These are phyloP conservation scores for Zosterops pallidus DNA, from an alignment of 2,113 vertebrate genomes.

Conservation along the genomic window DNA sequence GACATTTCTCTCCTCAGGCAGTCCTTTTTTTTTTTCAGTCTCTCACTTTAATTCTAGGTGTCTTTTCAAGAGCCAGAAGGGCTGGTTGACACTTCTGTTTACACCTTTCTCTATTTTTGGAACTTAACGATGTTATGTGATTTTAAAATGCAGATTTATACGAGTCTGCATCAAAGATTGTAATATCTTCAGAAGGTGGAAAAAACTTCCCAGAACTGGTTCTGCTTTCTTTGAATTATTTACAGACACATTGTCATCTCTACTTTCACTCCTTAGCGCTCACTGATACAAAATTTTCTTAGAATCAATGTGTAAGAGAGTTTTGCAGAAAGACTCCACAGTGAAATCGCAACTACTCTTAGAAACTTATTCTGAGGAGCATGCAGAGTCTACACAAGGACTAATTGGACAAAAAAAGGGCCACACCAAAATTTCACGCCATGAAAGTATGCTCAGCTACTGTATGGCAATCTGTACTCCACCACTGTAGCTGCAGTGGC, in stretches of 20 bases:
- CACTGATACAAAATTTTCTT: background rate
- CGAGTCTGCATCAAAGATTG: background rate
- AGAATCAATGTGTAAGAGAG: background rate
- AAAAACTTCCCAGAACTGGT: background rate
- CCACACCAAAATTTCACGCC: background rate
- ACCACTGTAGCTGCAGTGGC: background rate
- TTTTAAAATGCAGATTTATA: background rate
- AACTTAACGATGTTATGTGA: background rate
- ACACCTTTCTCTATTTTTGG: constrained; percentile 22
- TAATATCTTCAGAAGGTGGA: background rate
- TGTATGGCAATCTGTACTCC: background rate
- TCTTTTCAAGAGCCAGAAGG: constrained; percentile 9
- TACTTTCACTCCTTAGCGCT: background rate
- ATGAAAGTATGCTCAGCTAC: rapidly evolving
- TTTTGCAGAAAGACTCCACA: background rate
- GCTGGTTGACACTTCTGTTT: constrained; percentile 22
- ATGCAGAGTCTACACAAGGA: background rate
- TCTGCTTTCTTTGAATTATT: background rate
- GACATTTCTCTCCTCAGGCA: constrained; percentile 9
- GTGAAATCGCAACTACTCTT: background rate
- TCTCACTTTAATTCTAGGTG: constrained; percentile 35
- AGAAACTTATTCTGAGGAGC: background rate
- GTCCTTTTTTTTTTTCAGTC: background rate
- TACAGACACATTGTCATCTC: background rate
- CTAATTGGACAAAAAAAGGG: background rate